Percentiles rank a stretch among this genome's conserved stretches.
phyloP scores from a whole-genome alignment of 2,113 vertebrate species.

The Cavia porcellus region DNA sequence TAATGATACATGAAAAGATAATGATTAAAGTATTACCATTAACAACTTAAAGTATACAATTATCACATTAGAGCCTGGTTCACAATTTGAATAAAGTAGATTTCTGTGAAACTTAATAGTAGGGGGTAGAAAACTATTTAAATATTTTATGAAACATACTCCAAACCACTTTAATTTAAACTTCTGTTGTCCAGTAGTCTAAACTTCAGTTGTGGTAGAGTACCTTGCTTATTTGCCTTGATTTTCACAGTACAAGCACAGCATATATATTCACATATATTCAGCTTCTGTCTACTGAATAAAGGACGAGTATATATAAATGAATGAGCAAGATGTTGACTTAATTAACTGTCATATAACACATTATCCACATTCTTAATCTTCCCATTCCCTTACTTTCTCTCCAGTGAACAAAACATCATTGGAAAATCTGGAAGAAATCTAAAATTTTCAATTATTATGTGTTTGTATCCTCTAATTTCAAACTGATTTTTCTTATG shows the following conservation, averaged over 20 bases:
- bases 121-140: neutral
- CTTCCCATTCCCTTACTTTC: accelerated
- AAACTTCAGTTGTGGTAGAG: neutral
- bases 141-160: neutral
- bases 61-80: neutral
- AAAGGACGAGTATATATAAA: neutral
- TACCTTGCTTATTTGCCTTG: neutral
- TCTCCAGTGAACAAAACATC: neutral
- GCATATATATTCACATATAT: neutral
- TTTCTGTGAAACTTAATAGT: neutral
- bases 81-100: neutral
- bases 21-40: neutral
- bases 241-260: neutral
- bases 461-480: neutral
- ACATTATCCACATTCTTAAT: neutral
- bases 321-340: neutral
- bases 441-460: neutral
- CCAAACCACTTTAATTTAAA: neutral
- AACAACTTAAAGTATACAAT: neutral
- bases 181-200: accelerated
- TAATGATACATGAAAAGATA: neutral
- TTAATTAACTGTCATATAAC: neutral
- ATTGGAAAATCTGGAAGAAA: neutral
- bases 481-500: constrained; percentile 47
- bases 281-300: neutral